Conservation (phyloP, 2,797 vertebrate genomes). For the Gymnodraco acuticeps region DNA sequence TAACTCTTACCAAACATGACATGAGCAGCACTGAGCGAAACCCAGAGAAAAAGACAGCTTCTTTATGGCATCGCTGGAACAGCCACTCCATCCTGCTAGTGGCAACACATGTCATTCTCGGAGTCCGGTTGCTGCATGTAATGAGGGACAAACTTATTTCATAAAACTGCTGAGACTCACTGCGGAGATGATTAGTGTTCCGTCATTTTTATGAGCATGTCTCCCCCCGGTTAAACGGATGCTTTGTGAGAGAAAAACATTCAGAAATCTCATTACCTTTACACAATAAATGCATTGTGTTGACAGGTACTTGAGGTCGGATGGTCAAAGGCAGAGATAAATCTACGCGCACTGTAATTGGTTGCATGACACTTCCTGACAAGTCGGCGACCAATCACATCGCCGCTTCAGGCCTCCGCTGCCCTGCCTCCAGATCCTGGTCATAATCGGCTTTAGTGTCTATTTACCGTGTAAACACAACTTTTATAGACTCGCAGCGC, state of each 20-base stretch:
- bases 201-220: not conserved
- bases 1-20: conserved; percentile 74
- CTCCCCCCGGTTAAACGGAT: not conserved
- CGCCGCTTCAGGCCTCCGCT: no score
- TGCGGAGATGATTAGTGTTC: not conserved
- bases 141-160: conserved; percentile 9
- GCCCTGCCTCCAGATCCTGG: conserved; percentile 15
- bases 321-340: conserved; percentile 13
- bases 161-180: not conserved
- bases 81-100: conserved; percentile 65
- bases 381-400: conserved; percentile 50
- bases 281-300: not conserved
- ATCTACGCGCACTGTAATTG: conserved; percentile 40
- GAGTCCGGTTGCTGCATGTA: conserved; percentile 13
- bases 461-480: conserved; percentile 27
- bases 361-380: conserved; percentile 41
- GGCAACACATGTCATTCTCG: conserved; percentile 47
- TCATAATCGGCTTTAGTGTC: conserved; percentile 70
- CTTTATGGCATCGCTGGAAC: conserved; percentile 66
- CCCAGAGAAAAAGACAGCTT: conserved; percentile 39
- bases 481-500: not conserved
- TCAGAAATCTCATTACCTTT: not conserved
- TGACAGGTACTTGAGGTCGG: conserved; percentile 44
- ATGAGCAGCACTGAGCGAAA: conserved; percentile 61
- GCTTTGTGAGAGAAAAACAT: not conserved